Base-by-base conservation (phyloP, 2,888 invertebrate genomes). In the Agrilus cyanescens region DNA sequence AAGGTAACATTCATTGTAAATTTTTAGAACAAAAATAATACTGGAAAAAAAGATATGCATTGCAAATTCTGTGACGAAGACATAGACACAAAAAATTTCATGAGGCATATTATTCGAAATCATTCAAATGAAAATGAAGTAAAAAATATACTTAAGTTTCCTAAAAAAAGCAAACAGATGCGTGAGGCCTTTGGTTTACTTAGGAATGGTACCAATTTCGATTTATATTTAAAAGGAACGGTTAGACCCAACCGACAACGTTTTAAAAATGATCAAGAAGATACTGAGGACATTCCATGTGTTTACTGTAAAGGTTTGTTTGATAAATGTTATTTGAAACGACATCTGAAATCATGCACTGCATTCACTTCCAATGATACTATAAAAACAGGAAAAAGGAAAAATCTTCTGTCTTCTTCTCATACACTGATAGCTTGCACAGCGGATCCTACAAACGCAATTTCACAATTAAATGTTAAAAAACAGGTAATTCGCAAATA, bases 61-160 rank as follows among this genome's bases (percentile, higher is more conserved):
- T 50, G 47, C 34, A 48, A 46, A 41, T 50, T 45, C 42, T 50
- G 50, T 37, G 37, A 50, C 8, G 37, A 46, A 31, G 46, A 51
- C 39, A 40, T 47, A 29, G 8, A 30, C 3, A 44, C 45, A 33
- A 48, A 43, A 47, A 47, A 47, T 31, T 50, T 50, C 45, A 44
- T 40, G 18, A 30, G 47, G n/a, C 50, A 51, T 47, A 37, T 47
- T 31, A 13, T 33, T 25, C 48, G 48, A 41, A 25, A 32, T 1
- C 46, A 50, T 32, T 37, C 20, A 12, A 6, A 20, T 20, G 47
- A 49, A 39, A 37, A 29, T 12, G 44, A 41, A 38, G 43, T 47
- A 12, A 12, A 38, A 25, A n/a, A 43, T 12, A 45, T 51, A 32
- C 18, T 49, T 10, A 31, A 35, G 34, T 32, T 42, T 14, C 47